Evolutionary conservation across 2,888 invertebrate genomes (phyloP), one percentile per base, ranked within the genome.

Genomic region (Elysia crispata): DNA sequence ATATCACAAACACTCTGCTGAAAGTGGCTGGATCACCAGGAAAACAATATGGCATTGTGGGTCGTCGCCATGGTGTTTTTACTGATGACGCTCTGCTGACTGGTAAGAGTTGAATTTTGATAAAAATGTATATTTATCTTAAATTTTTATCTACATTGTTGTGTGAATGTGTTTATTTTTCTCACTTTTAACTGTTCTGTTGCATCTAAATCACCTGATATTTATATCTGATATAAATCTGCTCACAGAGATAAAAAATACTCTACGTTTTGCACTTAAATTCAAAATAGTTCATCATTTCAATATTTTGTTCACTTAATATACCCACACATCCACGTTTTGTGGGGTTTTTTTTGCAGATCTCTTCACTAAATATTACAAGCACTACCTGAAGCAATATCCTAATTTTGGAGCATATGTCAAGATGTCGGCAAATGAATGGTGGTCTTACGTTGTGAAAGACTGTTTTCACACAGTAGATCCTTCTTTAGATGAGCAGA

Each of bases 1-100:
- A 97, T 92, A 95, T 96, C 77, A 97, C 96, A 20, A 96, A 96
- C 86, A 98, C 97, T 0, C 92, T 97, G 66, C 92, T 97, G 54
- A 94, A 95, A 87, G 95, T 96, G 88, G 94, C 94, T 73, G 92
- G 94, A 18, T 93, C 95, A 74, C 95, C 95, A n/a, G 95, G 95
- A 86, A 93, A 95, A 84, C 95, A 95, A 89, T 97, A 97, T 91
- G 94, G 94, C 13, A 93, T 94, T 83, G 94, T 95, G 79, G 97
- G 95, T 5, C 93, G 93, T 6, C 93, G 94, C 78, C 94, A 95
- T 90, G 97, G 97, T 0, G 93, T 95, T 50, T 89, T 92, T 66
- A 85, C 89, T 11, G 77, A 83, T 57, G 81, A 76, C 25, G 69
- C 28, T 94, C 95, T 82, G 93, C 94, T 54, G 91, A 94, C 20